These are phyloP conservation scores for Seriola rivoliana DNA, from an alignment of 2,113 vertebrate species.

Conservation along the genomic window DNA sequence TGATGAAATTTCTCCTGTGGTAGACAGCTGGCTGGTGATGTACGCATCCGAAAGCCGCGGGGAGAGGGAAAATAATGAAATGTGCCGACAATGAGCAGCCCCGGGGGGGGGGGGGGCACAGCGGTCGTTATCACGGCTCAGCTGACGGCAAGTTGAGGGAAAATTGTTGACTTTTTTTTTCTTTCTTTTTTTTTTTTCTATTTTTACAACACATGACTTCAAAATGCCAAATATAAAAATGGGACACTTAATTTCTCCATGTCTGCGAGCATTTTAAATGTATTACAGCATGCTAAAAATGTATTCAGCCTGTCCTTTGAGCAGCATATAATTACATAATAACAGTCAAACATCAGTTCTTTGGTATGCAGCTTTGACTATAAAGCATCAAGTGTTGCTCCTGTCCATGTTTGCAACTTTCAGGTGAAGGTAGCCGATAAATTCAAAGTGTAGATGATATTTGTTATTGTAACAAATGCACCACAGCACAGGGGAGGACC, in stretches of 20 bases:
- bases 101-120: not conserved
- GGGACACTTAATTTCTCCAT: not conserved
- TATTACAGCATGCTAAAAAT: not conserved
- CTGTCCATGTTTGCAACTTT: not conserved
- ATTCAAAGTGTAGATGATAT: too few relatives aligned
- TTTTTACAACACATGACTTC: slow-evolving; percentile 9
- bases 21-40: slow-evolving; percentile 53
- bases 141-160: slow-evolving; percentile 30
- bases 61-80: slow-evolving; percentile 53
- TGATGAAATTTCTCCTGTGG: slow-evolving; percentile 12
- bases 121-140: slow-evolving; percentile 33
- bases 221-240: not conserved
- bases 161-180: not conserved
- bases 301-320: not conserved
- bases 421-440: not conserved
- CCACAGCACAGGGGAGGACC: not conserved
- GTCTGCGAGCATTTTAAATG: not conserved
- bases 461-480: not conserved
- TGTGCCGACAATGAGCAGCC: slow-evolving; percentile 52
- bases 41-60: not conserved
- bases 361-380: not conserved
- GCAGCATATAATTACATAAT: slow-evolving; percentile 9
- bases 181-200: not conserved
- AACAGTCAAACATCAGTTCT: not conserved
- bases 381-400: not conserved